phyloP scores from a whole-genome alignment of 2,888 invertebrate genomes.

The Cheilosia urbana region DNA sequence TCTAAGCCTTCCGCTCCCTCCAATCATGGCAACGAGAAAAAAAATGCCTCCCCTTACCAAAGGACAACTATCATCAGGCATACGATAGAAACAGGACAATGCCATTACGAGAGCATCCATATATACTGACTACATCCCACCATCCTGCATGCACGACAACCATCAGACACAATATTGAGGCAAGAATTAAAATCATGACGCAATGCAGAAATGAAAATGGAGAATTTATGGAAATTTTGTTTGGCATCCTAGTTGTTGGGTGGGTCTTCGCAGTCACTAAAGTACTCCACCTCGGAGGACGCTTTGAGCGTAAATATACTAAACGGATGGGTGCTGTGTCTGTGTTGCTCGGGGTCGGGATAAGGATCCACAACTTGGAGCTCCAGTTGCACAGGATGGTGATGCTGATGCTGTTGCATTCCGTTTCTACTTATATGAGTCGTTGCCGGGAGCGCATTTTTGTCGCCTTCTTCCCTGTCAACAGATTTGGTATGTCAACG shows the following conservation, averaged over 20 bases:
- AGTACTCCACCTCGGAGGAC: conserved; percentile 5
- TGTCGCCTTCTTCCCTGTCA: conserved; percentile 32
- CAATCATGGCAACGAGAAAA: neutral
- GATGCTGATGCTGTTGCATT: conserved; percentile 53
- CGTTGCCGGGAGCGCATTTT: conserved; percentile 29
- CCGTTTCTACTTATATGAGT: conserved; percentile 8
- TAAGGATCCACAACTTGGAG: conserved; percentile 27
- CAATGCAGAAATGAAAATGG: conserved; percentile 67
- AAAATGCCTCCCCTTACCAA: neutral
- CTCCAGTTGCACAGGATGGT: conserved; percentile 18
- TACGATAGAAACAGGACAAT: conserved; percentile 18
- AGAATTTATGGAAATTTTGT: conserved; percentile 71
- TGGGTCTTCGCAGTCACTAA: conserved; percentile 22
- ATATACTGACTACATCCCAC: neutral
- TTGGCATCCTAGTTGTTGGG: conserved; percentile 29
- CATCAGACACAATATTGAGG: conserved; percentile 57
- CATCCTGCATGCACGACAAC: neutral
- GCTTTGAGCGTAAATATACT: neutral
- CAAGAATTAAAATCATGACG: conserved; percentile 67
- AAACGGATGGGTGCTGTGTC: conserved; percentile 25
- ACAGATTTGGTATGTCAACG: conserved; percentile 69
- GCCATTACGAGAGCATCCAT: conserved; percentile 25
- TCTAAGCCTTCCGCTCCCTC: too few species aligned
- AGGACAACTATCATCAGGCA: conserved; percentile 39
- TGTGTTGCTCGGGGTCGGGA: conserved; percentile 6